Conservation (phyloP, 2,888 invertebrate genomes). For the Caenorhabditis panamensis region DNA sequence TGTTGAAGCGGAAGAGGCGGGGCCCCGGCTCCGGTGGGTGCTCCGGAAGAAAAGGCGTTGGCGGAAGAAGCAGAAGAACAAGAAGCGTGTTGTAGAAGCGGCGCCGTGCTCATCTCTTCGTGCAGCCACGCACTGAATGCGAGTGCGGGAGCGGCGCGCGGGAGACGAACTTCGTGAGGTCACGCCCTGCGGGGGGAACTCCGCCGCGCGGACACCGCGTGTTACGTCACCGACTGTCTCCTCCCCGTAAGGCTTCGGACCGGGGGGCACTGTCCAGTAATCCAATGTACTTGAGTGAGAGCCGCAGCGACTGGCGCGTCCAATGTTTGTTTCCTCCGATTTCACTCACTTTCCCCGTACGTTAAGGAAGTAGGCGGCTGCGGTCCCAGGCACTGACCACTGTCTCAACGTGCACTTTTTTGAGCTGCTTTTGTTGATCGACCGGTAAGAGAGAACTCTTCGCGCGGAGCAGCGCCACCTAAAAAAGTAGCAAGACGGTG, state of each 20-base stretch:
- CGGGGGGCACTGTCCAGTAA: constrained; percentile 49
- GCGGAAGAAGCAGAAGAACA: constrained; percentile 8
- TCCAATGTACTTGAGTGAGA: constrained; percentile 56
- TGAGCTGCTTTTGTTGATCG: constrained; percentile 31
- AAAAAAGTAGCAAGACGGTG: constrained; percentile 11
- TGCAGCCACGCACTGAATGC: constrained; percentile 54
- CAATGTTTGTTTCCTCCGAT: constrained; percentile 44
- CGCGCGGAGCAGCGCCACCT: constrained; percentile 13
- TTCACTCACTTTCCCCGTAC: constrained; percentile 17
- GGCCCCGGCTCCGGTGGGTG: constrained; percentile 43
- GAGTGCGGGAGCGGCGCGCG: constrained; percentile 40
- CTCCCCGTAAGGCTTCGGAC: constrained; percentile 36
- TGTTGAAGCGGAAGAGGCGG: constrained; percentile 47
- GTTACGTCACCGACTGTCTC: constrained; percentile 64
- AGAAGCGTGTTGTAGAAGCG: constrained; percentile 31
- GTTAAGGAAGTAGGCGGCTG: constrained; percentile 37
- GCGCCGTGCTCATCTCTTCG: constrained; percentile 53
- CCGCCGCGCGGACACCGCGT: constrained; percentile 64
- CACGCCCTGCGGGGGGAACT: constrained; percentile 62
- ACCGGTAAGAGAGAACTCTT: constrained; percentile 28
- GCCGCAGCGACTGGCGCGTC: constrained; percentile 54
- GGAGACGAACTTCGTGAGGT: constrained; percentile 63
- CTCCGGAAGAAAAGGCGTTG: constrained; percentile 40
- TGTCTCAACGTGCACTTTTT: constrained; percentile 28
- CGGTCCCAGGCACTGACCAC: constrained; percentile 24